Percentiles rank a stretch among this genome's conserved stretches.
Evolutionary conservation across 2,797 vertebrate species (phyloP).

Genomic region (Spinus pinus): DNA sequence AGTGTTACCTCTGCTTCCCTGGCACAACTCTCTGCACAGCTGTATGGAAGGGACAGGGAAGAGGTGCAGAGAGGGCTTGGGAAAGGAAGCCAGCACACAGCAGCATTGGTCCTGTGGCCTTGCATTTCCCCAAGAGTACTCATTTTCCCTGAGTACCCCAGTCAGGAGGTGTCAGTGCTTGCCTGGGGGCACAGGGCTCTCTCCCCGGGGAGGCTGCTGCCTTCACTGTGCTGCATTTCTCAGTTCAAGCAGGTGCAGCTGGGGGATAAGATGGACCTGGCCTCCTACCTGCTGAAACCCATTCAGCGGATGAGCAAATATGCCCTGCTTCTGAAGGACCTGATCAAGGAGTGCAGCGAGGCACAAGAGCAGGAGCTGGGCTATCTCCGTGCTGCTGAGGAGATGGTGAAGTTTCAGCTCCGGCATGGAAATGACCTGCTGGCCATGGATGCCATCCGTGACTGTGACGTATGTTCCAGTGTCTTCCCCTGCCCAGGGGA

Average conservation of each 20-base stretch:
- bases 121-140: not conserved
- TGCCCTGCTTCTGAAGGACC: constrained; percentile 79
- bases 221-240: not conserved
- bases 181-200: fast-evolving
- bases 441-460: constrained; percentile 83
- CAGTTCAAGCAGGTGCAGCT: constrained; percentile 81
- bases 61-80: not conserved
- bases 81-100: not conserved
- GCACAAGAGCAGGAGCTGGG: constrained; percentile 72
- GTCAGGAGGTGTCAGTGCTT: not conserved
- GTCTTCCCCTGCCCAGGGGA: not conserved
- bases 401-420: constrained; percentile 83
- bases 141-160: not conserved
- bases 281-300: constrained; percentile 84
- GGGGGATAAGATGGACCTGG: constrained; percentile 83
- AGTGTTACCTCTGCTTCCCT: not conserved
- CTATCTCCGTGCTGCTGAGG: constrained; percentile 75
- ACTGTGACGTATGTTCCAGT: constrained; percentile 78
- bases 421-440: constrained; percentile 83
- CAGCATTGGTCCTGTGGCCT: not conserved
- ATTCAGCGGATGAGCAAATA: constrained; percentile 87
- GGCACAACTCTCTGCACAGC: not conserved
- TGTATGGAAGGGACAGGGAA: not conserved
- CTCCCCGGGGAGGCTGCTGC: fast-evolving
- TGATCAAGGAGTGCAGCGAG: constrained; percentile 76